A percentile compares a stretch with the other conserved stretches of the same genome.
These are phyloP conservation scores for Thalassarche chlororhynchos DNA, from an alignment of 2,113 vertebrate genomes.

Conservation along the genomic window DNA sequence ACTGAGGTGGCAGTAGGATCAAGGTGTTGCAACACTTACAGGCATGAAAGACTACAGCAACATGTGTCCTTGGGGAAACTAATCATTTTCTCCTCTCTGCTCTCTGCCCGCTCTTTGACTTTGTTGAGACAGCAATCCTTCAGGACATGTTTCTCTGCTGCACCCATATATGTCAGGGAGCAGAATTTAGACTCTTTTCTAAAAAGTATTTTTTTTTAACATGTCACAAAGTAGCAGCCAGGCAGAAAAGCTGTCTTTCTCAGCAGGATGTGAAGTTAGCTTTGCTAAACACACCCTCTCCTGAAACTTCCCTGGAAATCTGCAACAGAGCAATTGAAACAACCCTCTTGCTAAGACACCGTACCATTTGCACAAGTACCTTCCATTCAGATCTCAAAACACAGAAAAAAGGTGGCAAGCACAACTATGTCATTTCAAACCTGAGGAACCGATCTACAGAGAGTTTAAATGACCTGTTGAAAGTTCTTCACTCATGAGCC, in stretches of 20 bases:
- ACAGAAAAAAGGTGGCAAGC: not conserved
- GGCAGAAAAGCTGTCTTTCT: not conserved
- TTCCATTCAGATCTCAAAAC: not conserved
- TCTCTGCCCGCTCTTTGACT: not conserved
- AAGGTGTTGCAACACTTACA: not conserved
- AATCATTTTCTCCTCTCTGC: not conserved
- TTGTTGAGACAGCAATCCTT: not conserved
- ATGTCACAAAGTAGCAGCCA: not conserved
- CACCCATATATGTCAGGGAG: not conserved
- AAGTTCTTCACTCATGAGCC: not conserved
- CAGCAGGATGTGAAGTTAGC: not conserved
- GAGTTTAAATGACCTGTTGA: not conserved
- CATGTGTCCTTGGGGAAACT: not conserved
- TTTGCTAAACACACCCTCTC: not conserved
- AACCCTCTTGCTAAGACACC: not conserved
- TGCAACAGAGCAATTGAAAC: not conserved
- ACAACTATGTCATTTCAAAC: not conserved
- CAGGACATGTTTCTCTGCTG: not conserved
- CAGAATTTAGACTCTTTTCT: not conserved
- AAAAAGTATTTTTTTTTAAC: not conserved
- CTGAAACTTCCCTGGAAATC: not conserved
- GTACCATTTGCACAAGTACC: not conserved
- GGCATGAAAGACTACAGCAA: not conserved
- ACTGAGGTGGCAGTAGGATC: not conserved
- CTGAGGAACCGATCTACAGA: fast-evolving